Conservation (phyloP, 92 coral and sea anemone species). For the Virgularia gustaviana region DNA sequence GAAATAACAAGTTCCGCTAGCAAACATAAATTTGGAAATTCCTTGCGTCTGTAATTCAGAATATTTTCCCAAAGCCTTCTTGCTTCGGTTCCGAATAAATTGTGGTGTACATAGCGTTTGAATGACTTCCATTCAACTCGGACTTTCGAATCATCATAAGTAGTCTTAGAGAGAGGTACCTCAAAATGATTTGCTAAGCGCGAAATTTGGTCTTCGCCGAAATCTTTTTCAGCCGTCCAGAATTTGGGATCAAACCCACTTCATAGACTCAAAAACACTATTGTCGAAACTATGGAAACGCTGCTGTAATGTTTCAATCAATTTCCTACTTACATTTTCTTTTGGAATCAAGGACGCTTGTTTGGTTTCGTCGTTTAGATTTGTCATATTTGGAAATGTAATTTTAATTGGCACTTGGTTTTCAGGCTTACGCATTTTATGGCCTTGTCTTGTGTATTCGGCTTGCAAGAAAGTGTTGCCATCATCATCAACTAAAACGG, state of each 20-base stretch:
- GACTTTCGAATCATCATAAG: background rate
- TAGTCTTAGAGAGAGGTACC: background rate
- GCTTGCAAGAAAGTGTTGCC: background rate
- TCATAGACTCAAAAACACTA: background rate
- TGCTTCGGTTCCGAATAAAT: slow-evolving; percentile 4
- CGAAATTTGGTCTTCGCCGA: background rate
- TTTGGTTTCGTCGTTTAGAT: background rate
- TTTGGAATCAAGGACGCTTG: background rate
- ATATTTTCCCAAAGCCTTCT: background rate
- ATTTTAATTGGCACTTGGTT: background rate
- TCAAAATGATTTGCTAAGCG: background rate
- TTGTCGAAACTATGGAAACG: background rate
- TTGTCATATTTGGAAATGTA: too few species aligned
- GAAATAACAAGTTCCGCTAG: background rate
- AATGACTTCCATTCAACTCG: background rate
- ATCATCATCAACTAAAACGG: background rate
- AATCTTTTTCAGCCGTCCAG: slow-evolving; percentile 2
- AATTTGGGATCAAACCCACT: background rate
- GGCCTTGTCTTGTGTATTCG: background rate
- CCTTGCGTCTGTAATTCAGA: background rate
- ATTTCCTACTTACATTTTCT: background rate
- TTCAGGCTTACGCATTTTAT: background rate
- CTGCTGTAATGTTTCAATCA: background rate
- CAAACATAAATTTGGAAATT: background rate
- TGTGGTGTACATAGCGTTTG: background rate